A percentile compares a stretch with the other conserved stretches of the same genome.
Conservation (phyloP, 2,888 invertebrate genomes). For the Silvanus unidentatus region DNA sequence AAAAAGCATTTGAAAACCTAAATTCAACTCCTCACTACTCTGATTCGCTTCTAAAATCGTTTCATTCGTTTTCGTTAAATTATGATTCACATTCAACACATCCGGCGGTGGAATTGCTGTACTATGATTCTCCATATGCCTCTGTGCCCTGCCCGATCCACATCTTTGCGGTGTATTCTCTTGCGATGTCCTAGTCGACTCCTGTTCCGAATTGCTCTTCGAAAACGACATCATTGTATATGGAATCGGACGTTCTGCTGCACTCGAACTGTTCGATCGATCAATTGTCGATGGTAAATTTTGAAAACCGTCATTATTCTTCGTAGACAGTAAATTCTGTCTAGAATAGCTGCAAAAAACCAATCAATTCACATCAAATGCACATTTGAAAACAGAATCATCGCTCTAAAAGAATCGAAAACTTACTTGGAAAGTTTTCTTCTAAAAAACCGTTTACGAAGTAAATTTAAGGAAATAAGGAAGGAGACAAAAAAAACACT, state of each 20-base stretch:
- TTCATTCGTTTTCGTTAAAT: slow-evolving; percentile 20
- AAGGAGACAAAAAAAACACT: slow-evolving; percentile 12
- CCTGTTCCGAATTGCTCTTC: slow-evolving; percentile 37
- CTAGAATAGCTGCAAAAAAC: slow-evolving; percentile 74
- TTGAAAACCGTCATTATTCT: slow-evolving; percentile 63
- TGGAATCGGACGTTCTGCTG: slow-evolving; percentile 39
- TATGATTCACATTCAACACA: slow-evolving; percentile 53
- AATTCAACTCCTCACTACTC: slow-evolving; percentile 8
- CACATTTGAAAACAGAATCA: no score
- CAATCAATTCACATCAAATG: background rate
- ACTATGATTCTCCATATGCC: background rate
- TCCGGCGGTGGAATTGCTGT: slow-evolving; percentile 47
- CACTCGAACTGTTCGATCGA: slow-evolving; percentile 53
- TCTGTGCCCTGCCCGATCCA: slow-evolving; percentile 2
- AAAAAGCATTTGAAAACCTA: slow-evolving; percentile 13
- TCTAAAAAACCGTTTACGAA: background rate
- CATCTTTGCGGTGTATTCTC: slow-evolving; percentile 34
- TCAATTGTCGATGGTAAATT: slow-evolving; percentile 49
- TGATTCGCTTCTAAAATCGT: slow-evolving; percentile 1
- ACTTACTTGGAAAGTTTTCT: slow-evolving; percentile 3
- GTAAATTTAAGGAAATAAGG: slow-evolving; percentile 1
- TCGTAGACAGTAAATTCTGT: slow-evolving; percentile 78
- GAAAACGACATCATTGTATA: slow-evolving; percentile 26
- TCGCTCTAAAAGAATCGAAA: background rate
- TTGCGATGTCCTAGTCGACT: slow-evolving; percentile 31